These are phyloP conservation scores for Smittia aterrima DNA, from an alignment of 2,888 invertebrate genomes.

Conservation along the genomic window DNA sequence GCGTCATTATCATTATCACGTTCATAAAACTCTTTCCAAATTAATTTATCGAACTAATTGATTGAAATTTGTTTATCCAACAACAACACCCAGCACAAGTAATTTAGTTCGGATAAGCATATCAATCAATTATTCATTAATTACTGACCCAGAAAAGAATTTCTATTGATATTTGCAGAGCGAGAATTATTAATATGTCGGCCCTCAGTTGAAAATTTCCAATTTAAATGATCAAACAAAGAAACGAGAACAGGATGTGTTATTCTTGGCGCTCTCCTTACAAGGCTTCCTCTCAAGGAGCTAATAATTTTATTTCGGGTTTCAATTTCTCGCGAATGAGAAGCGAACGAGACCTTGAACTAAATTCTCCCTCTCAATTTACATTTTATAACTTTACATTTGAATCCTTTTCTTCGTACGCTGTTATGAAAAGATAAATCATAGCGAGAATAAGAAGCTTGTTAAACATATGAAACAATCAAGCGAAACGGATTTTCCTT, in stretches of 20 bases:
- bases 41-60: background rate
- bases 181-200: background rate
- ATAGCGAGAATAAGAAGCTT: background rate
- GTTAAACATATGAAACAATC: too few relatives aligned
- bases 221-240: background rate
- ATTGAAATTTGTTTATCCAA: constrained; percentile 2
- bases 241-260: background rate
- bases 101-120: background rate
- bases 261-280: too few relatives aligned
- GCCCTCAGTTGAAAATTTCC: background rate
- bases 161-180: background rate
- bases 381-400: background rate
- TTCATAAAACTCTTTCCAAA: background rate
- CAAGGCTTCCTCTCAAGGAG: background rate
- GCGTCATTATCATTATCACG: background rate
- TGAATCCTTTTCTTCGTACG: background rate
- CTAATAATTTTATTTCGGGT: constrained; percentile 12
- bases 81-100: background rate
- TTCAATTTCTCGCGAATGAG: background rate
- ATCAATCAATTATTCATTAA: constrained; percentile 20
- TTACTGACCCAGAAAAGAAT: constrained; percentile 13
- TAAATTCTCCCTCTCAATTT: background rate
- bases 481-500: too few relatives aligned
- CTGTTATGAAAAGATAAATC: background rate
- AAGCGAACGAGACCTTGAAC: background rate